Base-by-base conservation (phyloP, 2,113 vertebrate genomes). In the Leuciscus idus region DNA sequence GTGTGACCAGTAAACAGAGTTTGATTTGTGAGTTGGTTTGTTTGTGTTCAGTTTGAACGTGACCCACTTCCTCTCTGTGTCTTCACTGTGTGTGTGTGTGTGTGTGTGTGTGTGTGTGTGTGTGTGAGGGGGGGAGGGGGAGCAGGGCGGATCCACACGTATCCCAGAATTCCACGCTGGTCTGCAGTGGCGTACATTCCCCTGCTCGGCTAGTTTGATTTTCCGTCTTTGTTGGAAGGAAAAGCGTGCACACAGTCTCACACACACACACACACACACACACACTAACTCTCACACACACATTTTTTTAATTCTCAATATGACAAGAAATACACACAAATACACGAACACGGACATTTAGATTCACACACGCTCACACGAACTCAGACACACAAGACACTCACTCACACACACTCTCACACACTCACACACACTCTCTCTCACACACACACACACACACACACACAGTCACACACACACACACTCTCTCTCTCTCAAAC, bases 51-150 rank as follows among this genome's bases (percentile, higher is more conserved):
- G 85, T 87, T 90, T 90, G 90, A 91, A 91, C 90, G 61, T 92
- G 93, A 94, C 93, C 94, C 91, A 93, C 93, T 93, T 91, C 64
- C 10, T 55, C 73, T 59, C 28, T 64, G 23, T 83, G 46, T 28
- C 17, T 76, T 21, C 43, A 43, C 1, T 43, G 43, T 43, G 43
- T 43, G 39, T 43, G 39, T 43, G 39, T 9, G 39, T 43, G 39
- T 43, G 39, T 43, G 39, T 43, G 39, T 2, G n/a, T n/a, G n/a
- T n/a, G n/a, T n/a, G 43, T 43, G 39, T 39, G 6, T 39, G 39
- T 33, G 30, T 33, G 30, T 33, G 36, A 36, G 39, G 6, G 43
- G 43, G 36, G 87, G 33, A 79, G 86, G 88, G 62, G 78, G 86
- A 57, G n/a, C 61, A 76, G 52, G 73, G 81, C 81, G 70, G 87